Base-by-base conservation (phyloP, 2,797 vertebrate species). In the Helicolenus hilgendorfi region DNA sequence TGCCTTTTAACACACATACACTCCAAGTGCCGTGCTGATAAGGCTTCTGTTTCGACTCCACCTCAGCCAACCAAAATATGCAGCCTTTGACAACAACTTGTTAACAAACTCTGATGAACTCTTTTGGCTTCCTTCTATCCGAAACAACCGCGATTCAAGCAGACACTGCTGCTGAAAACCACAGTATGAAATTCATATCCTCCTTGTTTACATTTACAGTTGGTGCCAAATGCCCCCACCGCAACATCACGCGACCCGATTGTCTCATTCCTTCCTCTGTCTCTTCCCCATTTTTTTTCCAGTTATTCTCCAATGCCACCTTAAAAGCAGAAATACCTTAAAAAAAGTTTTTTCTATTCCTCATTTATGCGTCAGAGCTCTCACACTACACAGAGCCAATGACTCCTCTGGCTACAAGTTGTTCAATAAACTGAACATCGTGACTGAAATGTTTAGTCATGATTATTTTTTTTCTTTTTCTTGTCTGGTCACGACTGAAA, bases 1-100 rank as follows among this genome's bases (percentile, higher is more conserved):
- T 49, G 45, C 45, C 45, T 7, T 18, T 49, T 3, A 49, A 74
- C 2, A 56, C 11, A 71, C 58, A 76, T 62, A 60, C 5, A 45
- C 77, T 22, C 77, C 64, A 71, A 91, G 88, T 86, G 74, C 81
- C 78, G 27, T 2, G 75, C 89, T 92, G 94, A 95, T 96, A 95
- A 96, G 90, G 76, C 70, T 85, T 87, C 84, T 67, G 83, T 85
- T 71, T 81, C 4, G 79, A 87, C 93, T 92, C 91, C 91, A 80
- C 94, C 95, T 92, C 71, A 38, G 27, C 41, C 56, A 83, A 70
- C 38, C 45, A 35, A 85, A 91, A 77, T 65, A 89, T 72, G 84
- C 77, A 63, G 79, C 72, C 2, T 20, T 73, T 73, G 78, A 79
- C 85, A 68, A 87, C 85, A 77, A 86, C 67, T 45, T 15, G 38